These are phyloP conservation scores for Drosophila fulvimacula DNA, from an alignment of 2,888 invertebrate species.

Conservation along the genomic window DNA sequence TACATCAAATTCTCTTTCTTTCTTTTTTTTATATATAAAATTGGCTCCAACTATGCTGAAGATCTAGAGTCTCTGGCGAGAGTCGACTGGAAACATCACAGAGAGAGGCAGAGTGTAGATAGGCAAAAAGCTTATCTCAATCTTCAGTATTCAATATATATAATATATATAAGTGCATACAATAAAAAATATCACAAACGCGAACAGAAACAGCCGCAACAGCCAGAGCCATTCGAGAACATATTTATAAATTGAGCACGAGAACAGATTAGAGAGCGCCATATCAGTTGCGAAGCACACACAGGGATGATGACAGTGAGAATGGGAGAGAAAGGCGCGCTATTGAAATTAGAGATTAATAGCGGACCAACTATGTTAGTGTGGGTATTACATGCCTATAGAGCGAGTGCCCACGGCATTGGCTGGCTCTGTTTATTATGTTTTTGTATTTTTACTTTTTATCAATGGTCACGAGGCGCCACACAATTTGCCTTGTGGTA, in stretches of 20 bases:
- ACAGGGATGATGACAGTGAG: neutral
- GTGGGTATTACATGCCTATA: neutral
- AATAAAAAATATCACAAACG: conserved; percentile 4
- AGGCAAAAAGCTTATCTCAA: conserved; percentile 30
- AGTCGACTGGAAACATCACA: conserved; percentile 17
- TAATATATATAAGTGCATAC: neutral
- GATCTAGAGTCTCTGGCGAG: neutral
- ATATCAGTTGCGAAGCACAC: conserved; percentile 46
- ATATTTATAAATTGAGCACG: conserved; percentile 48
- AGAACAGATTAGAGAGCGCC: conserved; percentile 35
- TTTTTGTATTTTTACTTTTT: neutral
- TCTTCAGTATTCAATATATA: conserved; percentile 21
- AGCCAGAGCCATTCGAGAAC: conserved; percentile 18
- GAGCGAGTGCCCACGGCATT: neutral
- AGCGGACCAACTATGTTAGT: neutral
- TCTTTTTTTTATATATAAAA: neutral
- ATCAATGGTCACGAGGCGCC: conserved; percentile 6
- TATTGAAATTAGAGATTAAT: conserved; percentile 9
- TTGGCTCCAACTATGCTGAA: neutral
- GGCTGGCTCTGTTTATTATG: neutral
- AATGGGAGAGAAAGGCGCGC: neutral
- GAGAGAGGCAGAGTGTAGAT: neutral
- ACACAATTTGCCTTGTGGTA: neutral
- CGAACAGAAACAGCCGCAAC: conserved; percentile 2
- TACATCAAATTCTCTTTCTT: neutral